Evolutionary conservation across 2,113 vertebrate genomes (phyloP), one percentile per base, ranked within the genome.

Genomic region (cat (Felis catus)): DNA sequence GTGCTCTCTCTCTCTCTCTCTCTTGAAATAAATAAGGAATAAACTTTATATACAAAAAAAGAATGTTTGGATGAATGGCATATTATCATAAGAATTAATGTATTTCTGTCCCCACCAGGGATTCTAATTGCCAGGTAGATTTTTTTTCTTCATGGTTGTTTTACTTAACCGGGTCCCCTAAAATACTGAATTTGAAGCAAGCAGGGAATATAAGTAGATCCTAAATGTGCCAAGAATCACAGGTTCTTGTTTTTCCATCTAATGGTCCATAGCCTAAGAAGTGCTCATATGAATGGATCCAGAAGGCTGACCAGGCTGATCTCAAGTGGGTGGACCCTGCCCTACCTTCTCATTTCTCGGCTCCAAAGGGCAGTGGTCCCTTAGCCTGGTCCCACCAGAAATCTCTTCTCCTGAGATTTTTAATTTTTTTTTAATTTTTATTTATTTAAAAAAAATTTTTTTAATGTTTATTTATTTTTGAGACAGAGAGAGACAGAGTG

Each of bases 151-250:
- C 31, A 55, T 73, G 23, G 33, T 31, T 88, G 73, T 45, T 83
- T 89, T 10, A 14, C 18, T 83, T 93, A 94, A 31, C 7, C 53
- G 51, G 15, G 33, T 4, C 61, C 33, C 97, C 83, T 45, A 29
- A 84, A 93, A 93, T 63, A 91, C 1, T 36, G 33, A 94, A 74
- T 45, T 85, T 81, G 76, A 95, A 96, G 68, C 16, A 89, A 90
- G 13, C 9, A 41, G 9, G 36, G 61, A 86, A 10, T 41, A 5
- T 36, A 86, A 58, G 23, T 66, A 79, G 45, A 79, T 12, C 31
- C 48, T 36, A 58, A 82, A 41, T 53, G 48, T 31, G 23, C 51
- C 76, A 83, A 89, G 51, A 74, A 21, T n/a, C 79, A 66, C 3
- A 73, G 53, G 2, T 29, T 78, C 41, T 27, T 29, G 8, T 63